A percentile compares a stretch with the other conserved stretches of the same genome.
phyloP scores from a whole-genome alignment of 2,888 invertebrate species.

The Loripinus fragilis region DNA sequence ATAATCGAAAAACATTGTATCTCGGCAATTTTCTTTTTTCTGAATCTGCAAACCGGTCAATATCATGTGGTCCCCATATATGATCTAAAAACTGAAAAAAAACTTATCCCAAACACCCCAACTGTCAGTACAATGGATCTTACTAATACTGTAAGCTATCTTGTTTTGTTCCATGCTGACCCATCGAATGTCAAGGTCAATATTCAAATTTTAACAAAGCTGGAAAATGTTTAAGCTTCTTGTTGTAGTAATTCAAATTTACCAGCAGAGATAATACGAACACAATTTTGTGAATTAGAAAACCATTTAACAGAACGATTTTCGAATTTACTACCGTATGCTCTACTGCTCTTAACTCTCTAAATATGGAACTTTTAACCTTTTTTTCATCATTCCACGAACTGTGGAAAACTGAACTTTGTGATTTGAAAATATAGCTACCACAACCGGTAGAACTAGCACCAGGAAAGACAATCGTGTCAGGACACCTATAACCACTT shows the following conservation, averaged over 20 bases:
- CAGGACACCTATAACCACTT: not conserved
- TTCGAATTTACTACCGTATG: slow-evolving; percentile 14
- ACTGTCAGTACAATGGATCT: slow-evolving; percentile 24
- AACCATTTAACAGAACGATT: slow-evolving; percentile 19
- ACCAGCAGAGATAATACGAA: slow-evolving; percentile 21
- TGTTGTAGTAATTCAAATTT: slow-evolving; percentile 12
- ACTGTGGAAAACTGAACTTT: slow-evolving; percentile 9
- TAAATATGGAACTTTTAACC: slow-evolving; percentile 30
- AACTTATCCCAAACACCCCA: not conserved
- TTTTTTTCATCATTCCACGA: slow-evolving; percentile 13
- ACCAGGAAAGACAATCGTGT: no score
- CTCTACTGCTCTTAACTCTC: slow-evolving; percentile 21
- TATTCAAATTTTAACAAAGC: slow-evolving; percentile 11
- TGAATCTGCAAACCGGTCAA: no score
- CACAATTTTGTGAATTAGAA: slow-evolving; percentile 22
- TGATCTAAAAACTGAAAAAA: no score
- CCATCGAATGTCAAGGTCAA: slow-evolving; percentile 35
- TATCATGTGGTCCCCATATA: no score
- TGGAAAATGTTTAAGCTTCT: slow-evolving; percentile 8
- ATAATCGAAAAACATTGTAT: no score
- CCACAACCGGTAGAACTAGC: slow-evolving; percentile 6
- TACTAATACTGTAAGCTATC: slow-evolving; percentile 27
- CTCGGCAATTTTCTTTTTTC: no score
- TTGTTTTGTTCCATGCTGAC: slow-evolving; percentile 25
- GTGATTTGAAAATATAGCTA: slow-evolving; percentile 12